Conservation (phyloP, 1,140 invertebrate genomes). For the Heliconius eleuchia region DNA sequence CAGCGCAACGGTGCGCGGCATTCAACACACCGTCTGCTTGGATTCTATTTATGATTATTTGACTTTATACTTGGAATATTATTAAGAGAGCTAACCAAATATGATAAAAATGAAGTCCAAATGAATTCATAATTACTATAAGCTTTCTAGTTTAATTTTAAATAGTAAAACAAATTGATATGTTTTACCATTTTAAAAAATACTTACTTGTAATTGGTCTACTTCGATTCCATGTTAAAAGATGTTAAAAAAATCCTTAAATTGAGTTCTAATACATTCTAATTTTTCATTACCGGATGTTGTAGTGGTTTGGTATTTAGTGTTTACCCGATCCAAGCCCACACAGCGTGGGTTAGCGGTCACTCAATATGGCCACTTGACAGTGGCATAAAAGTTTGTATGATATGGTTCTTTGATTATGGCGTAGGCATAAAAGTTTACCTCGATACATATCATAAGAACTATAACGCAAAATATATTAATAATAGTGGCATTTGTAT, state of each 20-base stretch:
- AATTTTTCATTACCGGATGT: constrained; percentile 56
- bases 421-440: neutral
- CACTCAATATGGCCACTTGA: constrained; percentile 38
- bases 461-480: neutral
- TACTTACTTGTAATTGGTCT: too few species aligned
- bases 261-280: neutral
- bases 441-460: constrained; percentile 23
- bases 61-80: constrained; percentile 7
- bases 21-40: constrained; percentile 33
- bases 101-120: too few species aligned
- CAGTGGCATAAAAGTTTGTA: neutral
- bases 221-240: too few species aligned
- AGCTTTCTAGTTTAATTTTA: too few species aligned
- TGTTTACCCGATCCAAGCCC: constrained; percentile 64
- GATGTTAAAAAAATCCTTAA: too few species aligned
- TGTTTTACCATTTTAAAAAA: neutral
- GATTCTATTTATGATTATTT: constrained; percentile 21
- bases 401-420: too few species aligned
- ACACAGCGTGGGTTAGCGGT: constrained; percentile 60
- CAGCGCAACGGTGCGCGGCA: constrained; percentile 35
- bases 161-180: neutral
- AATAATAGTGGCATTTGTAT: constrained; percentile 10
- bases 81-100: neutral
- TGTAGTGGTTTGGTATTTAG: constrained; percentile 47
- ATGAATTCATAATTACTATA: too few species aligned